Evolutionary conservation across 2,888 invertebrate species (phyloP).

Genomic region (Epirrita christyi): DNA sequence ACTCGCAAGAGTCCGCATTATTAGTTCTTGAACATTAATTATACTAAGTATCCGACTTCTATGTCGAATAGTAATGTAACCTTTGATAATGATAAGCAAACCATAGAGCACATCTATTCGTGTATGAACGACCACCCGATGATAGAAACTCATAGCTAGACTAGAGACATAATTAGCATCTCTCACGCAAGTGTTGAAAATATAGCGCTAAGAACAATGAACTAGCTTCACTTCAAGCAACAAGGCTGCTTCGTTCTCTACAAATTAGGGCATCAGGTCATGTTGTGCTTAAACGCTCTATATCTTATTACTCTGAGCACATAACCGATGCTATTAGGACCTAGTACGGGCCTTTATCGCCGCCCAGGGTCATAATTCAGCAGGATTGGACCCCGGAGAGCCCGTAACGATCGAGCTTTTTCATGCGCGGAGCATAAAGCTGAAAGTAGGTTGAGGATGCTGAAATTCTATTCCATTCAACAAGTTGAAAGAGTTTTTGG

Average conservation of each 20-base stretch:
- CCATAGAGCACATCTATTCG: background rate
- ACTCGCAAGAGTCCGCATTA: background rate
- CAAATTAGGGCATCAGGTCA: background rate
- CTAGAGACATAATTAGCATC: too few species aligned
- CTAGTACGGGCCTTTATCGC: conserved; percentile 16
- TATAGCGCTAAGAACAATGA: too few species aligned
- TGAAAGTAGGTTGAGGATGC: conserved; percentile 18
- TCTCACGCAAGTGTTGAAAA: too few species aligned
- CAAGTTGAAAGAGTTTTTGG: conserved; percentile 2
- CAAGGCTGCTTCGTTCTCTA: background rate
- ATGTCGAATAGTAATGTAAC: background rate
- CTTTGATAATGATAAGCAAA: background rate
- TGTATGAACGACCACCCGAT: background rate
- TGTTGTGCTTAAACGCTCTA: conserved; percentile 1
- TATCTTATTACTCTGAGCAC: conserved; percentile 2
- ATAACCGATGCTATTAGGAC: conserved; percentile 16
- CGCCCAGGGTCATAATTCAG: conserved; percentile 22
- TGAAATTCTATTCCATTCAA: conserved; percentile 8
- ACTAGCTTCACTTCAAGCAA: background rate
- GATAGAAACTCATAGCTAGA: background rate
- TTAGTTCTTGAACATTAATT: conserved; percentile 4
- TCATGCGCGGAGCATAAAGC: conserved; percentile 23
- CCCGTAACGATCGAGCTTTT: conserved; percentile 6
- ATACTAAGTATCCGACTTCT: background rate
- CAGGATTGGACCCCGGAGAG: conserved; percentile 24